Conservation (phyloP, 2,113 vertebrate genomes). For the Myotis yumanensis region DNA sequence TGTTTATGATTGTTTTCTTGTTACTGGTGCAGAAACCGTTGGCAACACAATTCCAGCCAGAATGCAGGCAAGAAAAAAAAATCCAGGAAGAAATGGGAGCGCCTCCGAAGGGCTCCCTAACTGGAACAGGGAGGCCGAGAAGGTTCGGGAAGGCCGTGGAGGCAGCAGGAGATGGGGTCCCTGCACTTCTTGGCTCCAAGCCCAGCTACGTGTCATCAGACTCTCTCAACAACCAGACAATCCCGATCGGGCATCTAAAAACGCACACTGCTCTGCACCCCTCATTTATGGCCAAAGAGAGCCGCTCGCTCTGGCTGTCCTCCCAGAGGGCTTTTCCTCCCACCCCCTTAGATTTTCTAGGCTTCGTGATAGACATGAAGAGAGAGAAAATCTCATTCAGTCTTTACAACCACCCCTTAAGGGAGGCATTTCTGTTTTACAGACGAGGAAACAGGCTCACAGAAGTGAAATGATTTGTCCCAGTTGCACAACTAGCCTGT, state of each 20-base stretch:
- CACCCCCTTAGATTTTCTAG: neutral
- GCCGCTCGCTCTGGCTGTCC: neutral
- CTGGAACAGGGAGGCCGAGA: neutral
- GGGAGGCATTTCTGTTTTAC: neutral
- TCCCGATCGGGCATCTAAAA: neutral
- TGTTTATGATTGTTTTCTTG: neutral
- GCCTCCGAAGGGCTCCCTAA: neutral
- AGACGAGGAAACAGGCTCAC: neutral
- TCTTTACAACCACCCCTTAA: neutral
- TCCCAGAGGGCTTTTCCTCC: neutral
- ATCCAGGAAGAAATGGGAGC: neutral
- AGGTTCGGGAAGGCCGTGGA: neutral
- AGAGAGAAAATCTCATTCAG: neutral
- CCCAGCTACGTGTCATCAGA: accelerated
- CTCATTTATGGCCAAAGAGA: neutral
- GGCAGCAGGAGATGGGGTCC: neutral
- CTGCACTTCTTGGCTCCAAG: accelerated
- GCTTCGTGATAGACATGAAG: neutral
- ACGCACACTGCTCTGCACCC: neutral
- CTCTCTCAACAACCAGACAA: neutral
- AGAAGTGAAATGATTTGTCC: neutral
- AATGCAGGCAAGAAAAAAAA: neutral
- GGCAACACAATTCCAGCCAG: neutral
- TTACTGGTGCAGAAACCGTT: neutral
- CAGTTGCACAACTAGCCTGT: neutral